A percentile compares a stretch with the other conserved stretches of the same genome.
phyloP scores from a whole-genome alignment of 2,113 vertebrate species.

The Toxotes jaculatrix region DNA sequence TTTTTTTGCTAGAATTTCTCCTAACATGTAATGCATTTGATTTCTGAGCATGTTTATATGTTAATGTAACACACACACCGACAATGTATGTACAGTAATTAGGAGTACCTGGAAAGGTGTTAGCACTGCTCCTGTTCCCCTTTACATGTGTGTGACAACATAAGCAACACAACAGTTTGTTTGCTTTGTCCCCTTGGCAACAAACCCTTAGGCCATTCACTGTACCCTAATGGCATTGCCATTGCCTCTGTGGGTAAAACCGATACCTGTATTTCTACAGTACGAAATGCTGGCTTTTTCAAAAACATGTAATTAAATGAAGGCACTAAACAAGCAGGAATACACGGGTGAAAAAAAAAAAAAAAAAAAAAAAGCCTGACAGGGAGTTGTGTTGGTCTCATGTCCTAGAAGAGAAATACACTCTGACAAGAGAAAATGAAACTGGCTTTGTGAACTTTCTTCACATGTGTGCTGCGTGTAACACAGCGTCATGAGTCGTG shows the following conservation, averaged over 20 bases:
- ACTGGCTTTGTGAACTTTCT: conserved; percentile 79
- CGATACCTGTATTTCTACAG: conserved; percentile 67
- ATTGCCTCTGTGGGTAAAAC: conserved; percentile 75
- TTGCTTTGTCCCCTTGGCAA: conserved; percentile 88
- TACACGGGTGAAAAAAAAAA: neutral
- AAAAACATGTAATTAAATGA: conserved; percentile 48
- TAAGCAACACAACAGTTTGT: conserved; percentile 85
- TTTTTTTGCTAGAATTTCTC: neutral
- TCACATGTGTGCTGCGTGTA: conserved; percentile 57
- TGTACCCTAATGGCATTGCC: conserved; percentile 79
- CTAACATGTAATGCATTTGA: neutral
- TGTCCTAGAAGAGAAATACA: conserved; percentile 61
- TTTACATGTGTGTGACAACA: conserved; percentile 85
- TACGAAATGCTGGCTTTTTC: conserved; percentile 35
- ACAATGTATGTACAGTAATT: conserved; percentile 37
- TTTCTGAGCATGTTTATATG: neutral
- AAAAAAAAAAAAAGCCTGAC: conserved; percentile 27
- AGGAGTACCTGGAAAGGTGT: conserved; percentile 71
- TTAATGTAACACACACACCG: conserved; percentile 2
- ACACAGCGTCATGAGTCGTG: conserved; percentile 49
- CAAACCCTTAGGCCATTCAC: conserved; percentile 87
- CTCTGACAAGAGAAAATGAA: conserved; percentile 82
- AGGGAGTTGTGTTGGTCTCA: conserved; percentile 41
- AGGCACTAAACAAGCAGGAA: conserved; percentile 41
- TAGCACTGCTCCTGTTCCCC: conserved; percentile 67